Conservation (phyloP, 2,888 invertebrate genomes). For the Lamellibrachia satsuma region DNA sequence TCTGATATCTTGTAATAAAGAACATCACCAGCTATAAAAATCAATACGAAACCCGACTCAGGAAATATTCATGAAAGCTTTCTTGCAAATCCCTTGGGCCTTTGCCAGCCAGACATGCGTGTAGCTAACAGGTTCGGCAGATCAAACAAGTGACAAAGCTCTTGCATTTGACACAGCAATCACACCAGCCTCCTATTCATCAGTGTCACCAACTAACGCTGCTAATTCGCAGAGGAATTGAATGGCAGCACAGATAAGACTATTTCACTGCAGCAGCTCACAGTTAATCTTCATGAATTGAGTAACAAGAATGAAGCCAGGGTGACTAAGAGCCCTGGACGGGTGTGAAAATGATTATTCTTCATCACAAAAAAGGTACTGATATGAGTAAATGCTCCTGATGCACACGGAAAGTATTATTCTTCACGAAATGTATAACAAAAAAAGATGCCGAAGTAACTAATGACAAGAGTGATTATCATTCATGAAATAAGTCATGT, state of each 20-base stretch:
- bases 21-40: constrained; percentile 13
- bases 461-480: neutral
- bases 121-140: neutral
- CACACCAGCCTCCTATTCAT: neutral
- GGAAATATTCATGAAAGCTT: neutral
- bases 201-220: neutral
- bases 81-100: neutral
- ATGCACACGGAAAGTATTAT: neutral
- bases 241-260: neutral
- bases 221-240: neutral
- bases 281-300: neutral
- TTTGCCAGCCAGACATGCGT: neutral
- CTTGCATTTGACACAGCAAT: neutral
- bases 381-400: neutral
- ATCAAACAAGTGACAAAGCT: neutral
- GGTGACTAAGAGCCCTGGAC: neutral
- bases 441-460: neutral
- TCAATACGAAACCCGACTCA: neutral
- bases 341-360: neutral
- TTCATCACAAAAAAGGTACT: neutral
- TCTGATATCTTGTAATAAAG: neutral
- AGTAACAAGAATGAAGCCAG: neutral
- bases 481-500: neutral
- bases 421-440: neutral
- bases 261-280: neutral